Evolutionary conservation across 2,888 invertebrate species (phyloP).

Genomic region (Sipha maydis): DNA sequence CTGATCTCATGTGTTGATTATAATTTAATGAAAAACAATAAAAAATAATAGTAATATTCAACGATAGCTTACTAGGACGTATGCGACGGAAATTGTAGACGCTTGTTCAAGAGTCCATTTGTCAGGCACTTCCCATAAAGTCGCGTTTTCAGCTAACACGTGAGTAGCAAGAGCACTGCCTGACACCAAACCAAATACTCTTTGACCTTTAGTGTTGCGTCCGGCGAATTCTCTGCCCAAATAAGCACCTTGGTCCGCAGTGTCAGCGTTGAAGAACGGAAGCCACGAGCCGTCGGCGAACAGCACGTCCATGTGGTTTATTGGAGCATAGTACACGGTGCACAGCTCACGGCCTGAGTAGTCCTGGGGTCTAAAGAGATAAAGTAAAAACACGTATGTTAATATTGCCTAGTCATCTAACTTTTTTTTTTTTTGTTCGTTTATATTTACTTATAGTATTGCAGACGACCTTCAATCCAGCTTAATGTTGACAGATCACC

Average conservation of each 20-base stretch:
- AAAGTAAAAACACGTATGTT: too few relatives aligned
- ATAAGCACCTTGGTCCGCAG: conserved; percentile 73
- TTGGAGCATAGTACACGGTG: conserved; percentile 89
- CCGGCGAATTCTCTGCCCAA: conserved; percentile 92
- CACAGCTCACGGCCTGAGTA: conserved; percentile 75
- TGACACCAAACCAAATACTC: conserved; percentile 93
- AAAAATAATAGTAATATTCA: too few relatives aligned
- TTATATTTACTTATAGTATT: conserved; percentile 42
- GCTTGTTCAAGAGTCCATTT: conserved; percentile 92
- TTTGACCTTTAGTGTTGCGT: conserved; percentile 76
- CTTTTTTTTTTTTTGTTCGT: background rate
- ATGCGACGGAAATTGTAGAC: conserved; percentile 92
- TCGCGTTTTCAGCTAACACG: conserved; percentile 83
- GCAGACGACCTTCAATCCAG: conserved; percentile 70
- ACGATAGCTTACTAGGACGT: conserved; percentile 77
- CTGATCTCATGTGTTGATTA: background rate
- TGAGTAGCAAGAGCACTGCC: conserved; percentile 90
- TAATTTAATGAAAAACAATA: background rate
- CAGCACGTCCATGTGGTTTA: conserved; percentile 99
- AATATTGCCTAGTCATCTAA: background rate
- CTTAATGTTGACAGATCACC: conserved; percentile 87
- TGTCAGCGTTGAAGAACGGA: conserved; percentile 92
- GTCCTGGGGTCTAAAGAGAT: conserved; percentile 67
- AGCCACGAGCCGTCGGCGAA: conserved; percentile 95
- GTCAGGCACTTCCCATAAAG: conserved; percentile 89